These are phyloP conservation scores for Oryctolagus cuniculus DNA, from an alignment of 2,113 vertebrate genomes.

Conservation along the genomic window mOryCun1.1 NC_091432.1:29191001-29191500, in stretches of 20 bases:
- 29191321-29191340: too few species aligned
- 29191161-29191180: conserved; percentile 53
- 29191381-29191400: too few species aligned
- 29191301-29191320: too few species aligned
- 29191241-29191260: neutral
- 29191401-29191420: too few species aligned
- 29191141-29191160: conserved; percentile 10
- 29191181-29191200: neutral
- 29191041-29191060: conserved; percentile 11
- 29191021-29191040: neutral
- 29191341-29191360: too few species aligned
- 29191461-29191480: too few species aligned
- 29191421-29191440: too few species aligned
- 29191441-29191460: too few species aligned
- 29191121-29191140: conserved; percentile 16
- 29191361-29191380: too few species aligned
- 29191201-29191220: neutral
- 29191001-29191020: neutral
- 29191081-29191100: neutral
- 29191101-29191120: neutral
- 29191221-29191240: neutral
- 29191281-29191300: too few species aligned
- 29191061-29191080: neutral
- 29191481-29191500: too few species aligned
- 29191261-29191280: neutral